These are phyloP conservation scores for Protosalanx chinensis DNA, from an alignment of 2,797 vertebrate species.

Conservation along the genomic window DNA sequence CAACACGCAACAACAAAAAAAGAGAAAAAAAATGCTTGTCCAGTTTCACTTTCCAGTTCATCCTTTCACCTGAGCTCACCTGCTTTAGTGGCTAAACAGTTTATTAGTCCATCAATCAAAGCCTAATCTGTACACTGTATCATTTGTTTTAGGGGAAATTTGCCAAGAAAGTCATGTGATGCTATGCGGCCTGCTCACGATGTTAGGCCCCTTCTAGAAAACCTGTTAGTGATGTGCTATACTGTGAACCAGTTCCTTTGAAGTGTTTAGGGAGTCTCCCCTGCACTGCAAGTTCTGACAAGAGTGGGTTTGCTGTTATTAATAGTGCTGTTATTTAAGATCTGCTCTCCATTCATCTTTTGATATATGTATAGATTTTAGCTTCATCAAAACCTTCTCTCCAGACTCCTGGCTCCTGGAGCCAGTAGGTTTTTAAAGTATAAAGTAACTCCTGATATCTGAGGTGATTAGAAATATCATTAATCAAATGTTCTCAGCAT, in stretches of 20 bases:
- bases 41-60: background rate
- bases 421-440: conserved; percentile 10
- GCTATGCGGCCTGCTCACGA: background rate
- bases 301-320: background rate
- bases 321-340: conserved; percentile 1
- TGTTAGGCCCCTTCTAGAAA: background rate
- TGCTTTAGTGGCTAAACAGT: conserved; percentile 10
- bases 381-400: background rate
- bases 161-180: too few species aligned
- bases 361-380: conserved; percentile 17
- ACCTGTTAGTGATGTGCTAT: too few species aligned
- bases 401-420: conserved; percentile 4
- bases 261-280: background rate
- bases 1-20: conserved; percentile 1
- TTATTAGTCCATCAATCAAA: conserved; percentile 2
- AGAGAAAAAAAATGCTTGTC: background rate
- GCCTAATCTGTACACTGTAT: background rate
- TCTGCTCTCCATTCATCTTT: conserved; percentile 11
- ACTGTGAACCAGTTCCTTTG: too few species aligned
- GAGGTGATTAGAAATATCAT: conserved; percentile 28
- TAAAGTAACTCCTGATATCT: conserved; percentile 27
- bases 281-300: conserved; percentile 6
- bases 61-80: conserved; percentile 21
- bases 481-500: conserved; percentile 11
- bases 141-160: too few species aligned